Evolutionary conservation across 2,888 invertebrate species (phyloP).

Genomic region (Crioceris asparagi): DNA sequence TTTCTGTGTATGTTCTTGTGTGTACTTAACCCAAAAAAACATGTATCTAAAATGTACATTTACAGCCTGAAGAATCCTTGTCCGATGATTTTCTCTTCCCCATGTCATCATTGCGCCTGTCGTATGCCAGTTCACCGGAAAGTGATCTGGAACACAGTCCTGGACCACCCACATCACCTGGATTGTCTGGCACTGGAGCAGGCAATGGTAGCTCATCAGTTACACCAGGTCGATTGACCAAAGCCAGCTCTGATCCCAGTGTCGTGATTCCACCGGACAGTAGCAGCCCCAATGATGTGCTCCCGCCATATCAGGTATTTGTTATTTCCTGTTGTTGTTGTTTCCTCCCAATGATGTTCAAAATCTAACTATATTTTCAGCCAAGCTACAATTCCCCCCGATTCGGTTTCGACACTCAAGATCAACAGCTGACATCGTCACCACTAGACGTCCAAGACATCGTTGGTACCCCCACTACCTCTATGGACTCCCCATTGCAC

Average conservation of each 20-base stretch:
- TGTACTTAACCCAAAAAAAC: too few relatives aligned
- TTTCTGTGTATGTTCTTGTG: too few relatives aligned
- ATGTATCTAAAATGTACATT: too few relatives aligned
- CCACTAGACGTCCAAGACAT: conserved; percentile 14
- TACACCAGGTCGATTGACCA: conserved; percentile 44
- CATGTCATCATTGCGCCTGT: conserved; percentile 89
- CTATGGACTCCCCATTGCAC: conserved; percentile 22
- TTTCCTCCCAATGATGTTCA: neutral
- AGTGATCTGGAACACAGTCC: conserved; percentile 86
- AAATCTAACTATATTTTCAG: conserved; percentile 20
- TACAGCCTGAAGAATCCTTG: conserved; percentile 89
- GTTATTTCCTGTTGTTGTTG: neutral
- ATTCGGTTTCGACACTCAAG: conserved; percentile 33
- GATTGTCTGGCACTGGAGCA: conserved; percentile 49
- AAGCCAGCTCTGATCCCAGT: conserved; percentile 89
- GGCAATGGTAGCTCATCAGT: too few relatives aligned
- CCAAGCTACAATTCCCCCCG: conserved; percentile 35
- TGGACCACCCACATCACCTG: conserved; percentile 48
- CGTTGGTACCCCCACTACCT: conserved; percentile 15
- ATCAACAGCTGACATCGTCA: conserved; percentile 14
- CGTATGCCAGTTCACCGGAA: conserved; percentile 93
- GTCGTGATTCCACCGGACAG: conserved; percentile 74
- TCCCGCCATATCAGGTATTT: conserved; percentile 78
- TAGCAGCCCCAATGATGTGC: conserved; percentile 51
- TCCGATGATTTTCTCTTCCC: conserved; percentile 99